Evolutionary conservation across 2,888 invertebrate species (phyloP).

Genomic region (Teleiodes luculella): DNA sequence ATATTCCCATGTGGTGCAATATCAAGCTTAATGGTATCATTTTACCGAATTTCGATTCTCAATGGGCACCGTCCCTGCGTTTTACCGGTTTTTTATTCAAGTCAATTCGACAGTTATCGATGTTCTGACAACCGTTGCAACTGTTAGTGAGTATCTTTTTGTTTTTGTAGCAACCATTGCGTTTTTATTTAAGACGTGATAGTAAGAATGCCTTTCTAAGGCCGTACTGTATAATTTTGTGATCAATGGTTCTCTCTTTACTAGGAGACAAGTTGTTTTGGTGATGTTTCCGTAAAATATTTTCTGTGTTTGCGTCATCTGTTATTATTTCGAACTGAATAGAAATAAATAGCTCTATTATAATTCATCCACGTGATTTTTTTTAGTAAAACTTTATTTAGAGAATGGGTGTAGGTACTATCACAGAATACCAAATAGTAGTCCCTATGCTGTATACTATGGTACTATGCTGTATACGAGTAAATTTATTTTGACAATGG

Average conservation of each 20-base stretch:
- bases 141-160: conserved; percentile 22
- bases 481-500: no score
- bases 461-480: no score
- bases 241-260: background rate
- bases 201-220: background rate
- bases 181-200: background rate
- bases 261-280: background rate
- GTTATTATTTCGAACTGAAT: conserved; percentile 53
- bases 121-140: conserved; percentile 37
- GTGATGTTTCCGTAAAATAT: conserved; percentile 49
- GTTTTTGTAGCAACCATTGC: background rate
- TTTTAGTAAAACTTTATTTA: no score
- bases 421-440: no score
- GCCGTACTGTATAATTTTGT: background rate
- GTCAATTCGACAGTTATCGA: conserved; percentile 62
- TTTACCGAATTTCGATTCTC: conserved; percentile 57
- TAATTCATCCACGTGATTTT: no score
- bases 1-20: conserved; percentile 60
- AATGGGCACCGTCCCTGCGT: conserved; percentile 45
- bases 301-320: conserved; percentile 59
- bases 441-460: no score
- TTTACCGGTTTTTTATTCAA: conserved; percentile 46
- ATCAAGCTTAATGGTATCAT: conserved; percentile 71
- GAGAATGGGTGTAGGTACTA: no score
- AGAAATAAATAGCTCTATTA: no score